Base-by-base conservation (phyloP, 2,797 vertebrate species). In the Catostomus latipinnis region DNA sequence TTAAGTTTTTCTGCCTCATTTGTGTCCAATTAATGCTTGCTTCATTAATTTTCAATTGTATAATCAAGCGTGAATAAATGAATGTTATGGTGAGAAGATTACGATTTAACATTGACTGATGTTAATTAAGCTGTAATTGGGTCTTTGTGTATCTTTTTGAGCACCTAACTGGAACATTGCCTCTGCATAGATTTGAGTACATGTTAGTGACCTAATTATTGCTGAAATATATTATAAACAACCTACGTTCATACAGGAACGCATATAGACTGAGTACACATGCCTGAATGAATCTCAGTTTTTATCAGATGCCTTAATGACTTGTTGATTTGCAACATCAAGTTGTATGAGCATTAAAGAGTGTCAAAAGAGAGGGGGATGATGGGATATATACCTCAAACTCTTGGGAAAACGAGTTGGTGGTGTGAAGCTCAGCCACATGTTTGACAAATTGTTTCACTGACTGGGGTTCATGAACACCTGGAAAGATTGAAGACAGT, bases 401-500 rank as follows among this genome's bases (percentile, higher is more conserved):
- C 92, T 99, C 96, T 90, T 91, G 90, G 70, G 94, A 92, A 89
- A 99, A 99, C 57, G 96, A 94, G 87, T 88, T 92, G 80, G 90
- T 94, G 91, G 93, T 89, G 91, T 98, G 96, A 85, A 99, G 96
- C 74, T 97, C 95, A 61, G 92, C 91, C 80, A 99, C 97, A 62
- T 96, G 97, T 88, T 95, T 93, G 83, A 97, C 94, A 87, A 99
- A 99, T 83, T 97, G 93, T 87, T 95, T 95, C 88, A 94, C 92
- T 79, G 95, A 91, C 86, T 97, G 94, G 81, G 94, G 85, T 74
- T 94, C 92, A 81, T 95, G 90, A 77, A 96, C 93, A 6, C 90
- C 94, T 93, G 75, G 16, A 80, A 82, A 14, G 22, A 72, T 0
- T 69, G 60, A 82, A 74, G 49, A 54, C 76, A 69, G 76, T 12